Conservation (phyloP, 2,113 vertebrate genomes). For the Ramphastos sulfuratus region DNA sequence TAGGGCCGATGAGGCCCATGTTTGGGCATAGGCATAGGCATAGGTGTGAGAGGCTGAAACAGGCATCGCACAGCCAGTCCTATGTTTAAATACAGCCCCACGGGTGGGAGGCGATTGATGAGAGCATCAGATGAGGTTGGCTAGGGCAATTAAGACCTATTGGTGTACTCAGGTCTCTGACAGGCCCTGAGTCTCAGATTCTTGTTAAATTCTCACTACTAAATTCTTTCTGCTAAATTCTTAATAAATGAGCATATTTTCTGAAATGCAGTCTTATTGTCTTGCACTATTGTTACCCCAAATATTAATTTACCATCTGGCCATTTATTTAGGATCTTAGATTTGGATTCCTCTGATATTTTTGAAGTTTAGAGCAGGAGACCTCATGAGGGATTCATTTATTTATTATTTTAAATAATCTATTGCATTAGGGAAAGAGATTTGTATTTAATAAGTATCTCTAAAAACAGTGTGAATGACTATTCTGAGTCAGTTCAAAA, state of each 20-base stretch:
- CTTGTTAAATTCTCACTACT: background rate
- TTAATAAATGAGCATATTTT: background rate
- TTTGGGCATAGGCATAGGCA: background rate
- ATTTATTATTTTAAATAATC: background rate
- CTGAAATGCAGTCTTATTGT: background rate
- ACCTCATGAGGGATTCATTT: background rate
- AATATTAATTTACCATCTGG: background rate
- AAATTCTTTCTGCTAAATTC: background rate
- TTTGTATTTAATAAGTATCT: background rate
- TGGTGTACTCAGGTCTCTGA: background rate
- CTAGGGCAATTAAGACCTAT: background rate
- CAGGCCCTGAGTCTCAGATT: background rate
- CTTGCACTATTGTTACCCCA: background rate
- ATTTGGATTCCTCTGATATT: background rate
- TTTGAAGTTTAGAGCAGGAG: background rate
- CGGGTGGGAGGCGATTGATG: too few species aligned
- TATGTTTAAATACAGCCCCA: background rate
- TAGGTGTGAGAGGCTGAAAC: background rate
- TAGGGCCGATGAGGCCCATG: rapidly evolving
- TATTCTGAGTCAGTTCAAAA: background rate
- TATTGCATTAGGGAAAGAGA: background rate
- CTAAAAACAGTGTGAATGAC: background rate
- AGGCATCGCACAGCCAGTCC: rapidly evolving
- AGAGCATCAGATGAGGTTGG: too few species aligned
- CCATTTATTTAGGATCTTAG: background rate